These are phyloP conservation scores for Alcedo quadribrachys DNA, from an alignment of 2,797 vertebrate genomes.

Conservation along the genomic window DNA sequence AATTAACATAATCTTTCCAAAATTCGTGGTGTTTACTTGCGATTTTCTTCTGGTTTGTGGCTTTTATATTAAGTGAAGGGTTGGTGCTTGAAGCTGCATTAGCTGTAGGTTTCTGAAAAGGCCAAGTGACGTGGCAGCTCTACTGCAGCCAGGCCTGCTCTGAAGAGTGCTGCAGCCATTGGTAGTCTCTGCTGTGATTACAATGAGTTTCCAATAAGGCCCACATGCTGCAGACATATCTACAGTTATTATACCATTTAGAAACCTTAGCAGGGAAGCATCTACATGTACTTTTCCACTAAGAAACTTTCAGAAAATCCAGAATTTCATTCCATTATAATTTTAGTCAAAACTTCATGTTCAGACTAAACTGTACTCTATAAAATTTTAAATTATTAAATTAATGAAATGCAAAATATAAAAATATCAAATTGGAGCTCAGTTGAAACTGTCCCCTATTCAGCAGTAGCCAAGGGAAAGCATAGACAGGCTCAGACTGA, in stretches of 20 bases:
- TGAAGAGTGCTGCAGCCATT: not conserved
- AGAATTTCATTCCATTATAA: not conserved
- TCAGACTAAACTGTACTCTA: not conserved
- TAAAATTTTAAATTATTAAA: no score
- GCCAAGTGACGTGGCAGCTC: not conserved
- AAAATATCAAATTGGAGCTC: not conserved
- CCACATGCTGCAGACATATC: rapidly evolving
- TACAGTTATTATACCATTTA: not conserved
- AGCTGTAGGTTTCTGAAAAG: not conserved
- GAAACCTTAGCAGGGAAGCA: not conserved
- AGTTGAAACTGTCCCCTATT: not conserved
- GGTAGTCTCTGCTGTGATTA: not conserved
- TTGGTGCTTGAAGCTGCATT: not conserved
- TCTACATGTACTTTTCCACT: not conserved
- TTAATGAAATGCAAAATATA: no score
- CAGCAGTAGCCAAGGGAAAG: not conserved
- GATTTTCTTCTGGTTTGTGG: not conserved
- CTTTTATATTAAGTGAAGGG: not conserved
- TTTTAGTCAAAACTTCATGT: not conserved
- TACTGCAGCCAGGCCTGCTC: not conserved
- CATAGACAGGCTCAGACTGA: not conserved
- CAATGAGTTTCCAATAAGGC: not conserved
- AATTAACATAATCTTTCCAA: not conserved
- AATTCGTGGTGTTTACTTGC: not conserved
- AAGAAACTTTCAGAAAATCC: not conserved